Evolutionary conservation across 1,140 invertebrate genomes (phyloP).

Genomic region (Sitophilus oryzae): DNA sequence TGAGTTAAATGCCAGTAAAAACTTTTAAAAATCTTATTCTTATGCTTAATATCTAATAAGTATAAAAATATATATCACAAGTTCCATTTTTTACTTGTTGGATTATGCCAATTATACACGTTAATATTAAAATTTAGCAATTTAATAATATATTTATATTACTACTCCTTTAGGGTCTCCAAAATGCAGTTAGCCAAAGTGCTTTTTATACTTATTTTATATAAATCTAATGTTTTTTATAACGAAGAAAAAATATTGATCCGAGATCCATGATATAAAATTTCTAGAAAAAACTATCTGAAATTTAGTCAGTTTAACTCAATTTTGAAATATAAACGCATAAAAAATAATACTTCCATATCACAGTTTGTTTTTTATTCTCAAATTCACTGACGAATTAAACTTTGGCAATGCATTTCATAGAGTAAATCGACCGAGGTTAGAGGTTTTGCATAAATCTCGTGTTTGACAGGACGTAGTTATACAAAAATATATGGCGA

Average conservation of each 20-base stretch:
- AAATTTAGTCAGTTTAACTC: too few relatives aligned
- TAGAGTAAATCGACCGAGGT: slow-evolving; percentile 11
- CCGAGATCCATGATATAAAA: too few relatives aligned
- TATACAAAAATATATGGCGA: slow-evolving; percentile 30
- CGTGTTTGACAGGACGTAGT: slow-evolving; percentile 36
- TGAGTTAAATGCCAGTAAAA: neutral
- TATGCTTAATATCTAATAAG: slow-evolving; percentile 18
- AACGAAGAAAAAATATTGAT: neutral
- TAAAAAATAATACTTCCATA: slow-evolving; percentile 5
- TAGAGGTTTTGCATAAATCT: slow-evolving; percentile 8
- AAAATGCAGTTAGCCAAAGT: neutral
- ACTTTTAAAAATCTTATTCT: slow-evolving; percentile 18
- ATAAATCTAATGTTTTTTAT: neutral
- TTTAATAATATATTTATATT: neutral
- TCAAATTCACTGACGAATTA: neutral
- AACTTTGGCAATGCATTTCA: neutral
- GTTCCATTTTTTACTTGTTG: slow-evolving; percentile 17
- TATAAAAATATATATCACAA: slow-evolving; percentile 42
- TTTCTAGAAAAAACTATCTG: too few relatives aligned
- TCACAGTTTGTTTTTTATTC: slow-evolving; percentile 16
- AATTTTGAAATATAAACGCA: neutral
- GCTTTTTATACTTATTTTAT: neutral
- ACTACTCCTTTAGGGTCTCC: slow-evolving; percentile 21
- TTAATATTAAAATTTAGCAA: too few relatives aligned
- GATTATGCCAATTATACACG: slow-evolving; percentile 23